Evolutionary conservation across 2,797 vertebrate species (phyloP), one percentile per base, ranked within the genome.

Genomic region (Apogon hyalosoma): DNA sequence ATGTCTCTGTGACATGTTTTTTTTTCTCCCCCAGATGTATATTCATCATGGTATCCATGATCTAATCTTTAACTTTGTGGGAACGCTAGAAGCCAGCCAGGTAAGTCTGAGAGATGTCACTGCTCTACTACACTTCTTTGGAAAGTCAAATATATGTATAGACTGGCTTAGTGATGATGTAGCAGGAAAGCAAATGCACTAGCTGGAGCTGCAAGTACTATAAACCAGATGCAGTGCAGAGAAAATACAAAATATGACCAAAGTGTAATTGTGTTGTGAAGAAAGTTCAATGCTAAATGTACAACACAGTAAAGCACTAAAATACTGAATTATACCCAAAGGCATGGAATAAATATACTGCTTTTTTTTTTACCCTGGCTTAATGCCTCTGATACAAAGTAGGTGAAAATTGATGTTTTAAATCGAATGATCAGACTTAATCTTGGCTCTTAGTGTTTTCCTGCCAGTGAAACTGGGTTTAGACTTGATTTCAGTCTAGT

Each of bases 1-100:
- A 33, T 24, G n/a, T 28, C 13, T 68, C 1, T 10, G 16, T 13
- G 3, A n/a, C n/a, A 36, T 55, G 31, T 42, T 40, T 12, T 64
- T 6, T 0, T 52, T 28, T 24, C 47, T 75, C 65, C 63, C 46
- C 9, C 93, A 99, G 98, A 96, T 99, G 80, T 99, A 99, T 45
- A 87, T 98, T 65, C 97, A 98, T 87, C 95, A 98, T 77, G 94
- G 94, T 69, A 95, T 98, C 92, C 96, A 99, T 79, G 95, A 97
- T 41, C 88, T 96, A 3, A 94, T 99, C 80, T 99, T 99, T 87
- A 98, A 96, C 73, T 96, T 96, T 1, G 96, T 99, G 88, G 97
- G 97, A 67, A 96, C 95, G 3, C 94, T 98, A 66, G 97, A 99
- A 79, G 96, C 97, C 33, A 95, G 93, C 36, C 96, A 97, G 96